Conservation (phyloP, 37 sponge, comb jelly and placozoan genomes). For the Chondrosia reniformis region DNA sequence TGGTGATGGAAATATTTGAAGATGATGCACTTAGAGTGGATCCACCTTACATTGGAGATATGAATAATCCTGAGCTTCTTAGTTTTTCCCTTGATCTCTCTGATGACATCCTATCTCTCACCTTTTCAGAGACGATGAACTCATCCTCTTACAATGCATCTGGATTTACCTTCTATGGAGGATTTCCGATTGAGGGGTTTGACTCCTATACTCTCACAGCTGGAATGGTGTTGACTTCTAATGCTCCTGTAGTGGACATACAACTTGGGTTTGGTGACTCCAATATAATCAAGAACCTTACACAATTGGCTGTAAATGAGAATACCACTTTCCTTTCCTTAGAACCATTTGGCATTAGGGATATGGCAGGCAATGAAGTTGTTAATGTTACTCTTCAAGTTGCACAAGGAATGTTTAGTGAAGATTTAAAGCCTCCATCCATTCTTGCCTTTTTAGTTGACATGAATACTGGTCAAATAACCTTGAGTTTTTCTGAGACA, state of each 20-base stretch:
- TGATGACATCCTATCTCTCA: conserved; percentile 50
- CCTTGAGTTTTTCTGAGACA: conserved; percentile 73
- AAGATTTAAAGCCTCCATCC: conserved; percentile 43
- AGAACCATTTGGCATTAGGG: conserved; percentile 24
- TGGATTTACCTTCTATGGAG: conserved; percentile 27
- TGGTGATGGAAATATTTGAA: conserved; percentile 31
- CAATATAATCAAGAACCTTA: conserved; percentile 72
- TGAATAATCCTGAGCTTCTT: conserved; percentile 38
- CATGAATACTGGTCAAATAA: conserved; percentile 59
- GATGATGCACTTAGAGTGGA: conserved; percentile 36
- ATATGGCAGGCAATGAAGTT: conserved; percentile 42
- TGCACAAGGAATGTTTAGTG: conserved; percentile 7
- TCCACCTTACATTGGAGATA: conserved; percentile 38
- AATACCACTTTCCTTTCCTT: conserved; percentile 56
- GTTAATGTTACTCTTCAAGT: conserved; percentile 34
- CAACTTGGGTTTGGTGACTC: conserved; percentile 45
- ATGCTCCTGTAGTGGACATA: conserved; percentile 53
- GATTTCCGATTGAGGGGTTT: background rate
- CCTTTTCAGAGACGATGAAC: conserved; percentile 82
- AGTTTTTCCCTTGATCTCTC: conserved; percentile 66
- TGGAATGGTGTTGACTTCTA: conserved; percentile 41
- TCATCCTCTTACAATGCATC: conserved; percentile 42
- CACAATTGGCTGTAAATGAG: conserved; percentile 49
- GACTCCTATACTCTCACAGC: conserved; percentile 61
- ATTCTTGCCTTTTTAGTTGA: conserved; percentile 57